phyloP scores from a whole-genome alignment of 2,888 invertebrate genomes.

The Sarcophaga caerulescens region DNA sequence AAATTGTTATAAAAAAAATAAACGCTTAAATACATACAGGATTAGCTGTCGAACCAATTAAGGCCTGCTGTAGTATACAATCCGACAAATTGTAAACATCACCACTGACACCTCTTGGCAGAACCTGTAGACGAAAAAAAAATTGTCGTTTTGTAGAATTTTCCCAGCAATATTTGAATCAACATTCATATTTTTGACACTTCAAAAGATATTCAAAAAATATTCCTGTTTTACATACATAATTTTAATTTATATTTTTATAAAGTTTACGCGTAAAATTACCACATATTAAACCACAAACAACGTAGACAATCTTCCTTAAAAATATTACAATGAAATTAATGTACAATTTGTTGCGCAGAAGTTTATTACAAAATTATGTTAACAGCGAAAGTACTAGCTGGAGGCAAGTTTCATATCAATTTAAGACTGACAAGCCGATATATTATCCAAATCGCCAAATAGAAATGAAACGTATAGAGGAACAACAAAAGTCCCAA shows the following conservation, averaged over 20 bases:
- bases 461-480: conserved; percentile 72
- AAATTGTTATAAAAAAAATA: neutral
- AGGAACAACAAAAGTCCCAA: conserved; percentile 66
- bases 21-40: conserved; percentile 72
- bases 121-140: conserved; percentile 81
- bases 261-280: conserved; percentile 35
- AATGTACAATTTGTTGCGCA: conserved; percentile 70
- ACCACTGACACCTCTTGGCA: conserved; percentile 94
- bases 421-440: conserved; percentile 73
- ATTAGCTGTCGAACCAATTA: conserved; percentile 96
- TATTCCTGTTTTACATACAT: conserved; percentile 17
- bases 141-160: neutral
- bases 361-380: conserved; percentile 69
- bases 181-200: conserved; percentile 47
- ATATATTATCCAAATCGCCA: conserved; percentile 76
- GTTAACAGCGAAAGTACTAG: neutral
- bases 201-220: neutral
- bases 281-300: neutral
- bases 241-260: conserved; percentile 48
- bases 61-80: conserved; percentile 95
- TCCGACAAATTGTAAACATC: conserved; percentile 96
- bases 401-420: conserved; percentile 64
- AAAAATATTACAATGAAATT: conserved; percentile 59
- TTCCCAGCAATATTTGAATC: conserved; percentile 46
- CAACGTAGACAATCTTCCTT: neutral